phyloP scores from a whole-genome alignment of 2,113 vertebrate genomes.

The Gymnarchus niloticus region DNA sequence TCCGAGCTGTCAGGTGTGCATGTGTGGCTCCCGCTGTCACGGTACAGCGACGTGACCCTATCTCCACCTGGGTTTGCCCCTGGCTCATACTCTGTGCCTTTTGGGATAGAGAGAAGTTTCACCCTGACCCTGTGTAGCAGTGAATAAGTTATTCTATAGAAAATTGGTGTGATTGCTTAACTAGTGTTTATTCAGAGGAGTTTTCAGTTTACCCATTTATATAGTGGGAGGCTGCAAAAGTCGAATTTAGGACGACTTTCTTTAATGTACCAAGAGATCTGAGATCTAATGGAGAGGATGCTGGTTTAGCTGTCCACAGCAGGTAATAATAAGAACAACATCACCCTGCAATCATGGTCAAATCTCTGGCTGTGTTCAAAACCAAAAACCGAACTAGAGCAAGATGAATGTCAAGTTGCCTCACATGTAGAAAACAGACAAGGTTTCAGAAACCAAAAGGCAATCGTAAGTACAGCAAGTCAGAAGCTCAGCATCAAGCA shows the following conservation, averaged over 20 bases:
- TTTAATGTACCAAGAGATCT: background rate
- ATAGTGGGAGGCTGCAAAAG: background rate
- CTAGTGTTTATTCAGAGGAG: background rate
- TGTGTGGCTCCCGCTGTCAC: background rate
- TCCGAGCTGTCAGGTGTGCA: background rate
- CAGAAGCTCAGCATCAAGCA: background rate
- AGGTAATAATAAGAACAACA: background rate
- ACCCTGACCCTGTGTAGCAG: background rate
- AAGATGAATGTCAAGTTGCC: background rate
- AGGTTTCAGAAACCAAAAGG: background rate
- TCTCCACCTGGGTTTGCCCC: background rate
- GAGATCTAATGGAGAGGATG: background rate
- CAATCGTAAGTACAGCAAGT: background rate
- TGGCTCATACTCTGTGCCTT: background rate
- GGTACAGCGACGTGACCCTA: background rate
- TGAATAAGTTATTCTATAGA: background rate
- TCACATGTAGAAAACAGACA: background rate
- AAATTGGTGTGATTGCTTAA: slow-evolving; percentile 1
- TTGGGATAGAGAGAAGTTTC: background rate
- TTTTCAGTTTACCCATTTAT: background rate
- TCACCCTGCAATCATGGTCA: background rate
- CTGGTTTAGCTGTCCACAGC: background rate
- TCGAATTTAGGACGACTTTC: background rate
- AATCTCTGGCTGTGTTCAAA: too few relatives aligned
- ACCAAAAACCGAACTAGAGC: background rate